Evolutionary conservation across 1,140 invertebrate species (phyloP), one percentile per base, ranked within the genome.

Genomic region (Carcinoscorpius rotundicauda): DNA sequence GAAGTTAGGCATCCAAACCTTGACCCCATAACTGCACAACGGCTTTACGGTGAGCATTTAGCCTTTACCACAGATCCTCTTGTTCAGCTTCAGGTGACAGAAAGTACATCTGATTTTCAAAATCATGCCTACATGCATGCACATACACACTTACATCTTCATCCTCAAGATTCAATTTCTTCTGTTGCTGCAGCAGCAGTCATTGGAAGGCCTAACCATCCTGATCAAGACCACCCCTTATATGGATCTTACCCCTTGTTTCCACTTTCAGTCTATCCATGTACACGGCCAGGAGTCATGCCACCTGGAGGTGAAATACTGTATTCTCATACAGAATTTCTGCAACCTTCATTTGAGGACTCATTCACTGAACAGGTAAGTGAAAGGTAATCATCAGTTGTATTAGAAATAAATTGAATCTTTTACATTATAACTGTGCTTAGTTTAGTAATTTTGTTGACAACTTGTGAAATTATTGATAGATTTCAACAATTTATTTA

Each of bases 71-170:
- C 83, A 62, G 86, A 87, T 76, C 85, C 86, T 63, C 84, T 87
- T 81, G 78, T 88, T 71, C 85, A 89, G 61, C 80, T 92, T 66
- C 88, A 91, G 79, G 89, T 93, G 87, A 87, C 87, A 69, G 87
- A 87, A 71, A 86, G 72, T 70, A 86, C 85, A 71, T 86, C 84
- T 65, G 87, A 86, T 77, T 88, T 86, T 76, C 87, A 88, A 75
- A 86, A 86, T 70, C 87, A 89, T 64, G 74, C 76, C 49, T 88
- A 91, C 76, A 87, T 87, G 62, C 87, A 89, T 78, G 75, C 78
- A 51, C 81, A 93, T 81, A 89, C 88, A 71, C 89, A 91, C 81
- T 85, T 91, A 74, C 89, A 92, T 80, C 83, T 91, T 75, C 88
- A 90, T 80, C 87, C 86, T 72, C 72, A 77, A 58, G 87, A 86